phyloP scores from a whole-genome alignment of 2,888 invertebrate genomes.

The Norana najaformis region DNA sequence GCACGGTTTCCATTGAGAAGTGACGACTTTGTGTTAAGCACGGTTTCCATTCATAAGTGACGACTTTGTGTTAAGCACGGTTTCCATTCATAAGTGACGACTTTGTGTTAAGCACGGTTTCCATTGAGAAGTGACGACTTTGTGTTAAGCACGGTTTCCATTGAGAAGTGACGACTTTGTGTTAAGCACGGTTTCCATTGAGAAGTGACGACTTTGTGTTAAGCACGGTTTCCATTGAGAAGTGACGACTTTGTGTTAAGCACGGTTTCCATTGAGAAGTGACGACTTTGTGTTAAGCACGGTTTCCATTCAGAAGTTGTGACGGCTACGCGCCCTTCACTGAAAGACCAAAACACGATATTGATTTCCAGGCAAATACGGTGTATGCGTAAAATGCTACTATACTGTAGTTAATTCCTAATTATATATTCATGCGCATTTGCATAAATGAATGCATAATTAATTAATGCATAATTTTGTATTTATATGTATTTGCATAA shows the following conservation, averaged over 20 bases:
- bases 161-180: background rate
- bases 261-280: background rate
- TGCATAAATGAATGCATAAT: too few relatives aligned
- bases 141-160: background rate
- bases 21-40: background rate
- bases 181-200: background rate
- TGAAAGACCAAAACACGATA: background rate
- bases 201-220: too few relatives aligned
- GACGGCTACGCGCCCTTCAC: background rate
- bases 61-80: background rate
- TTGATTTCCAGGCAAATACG: background rate
- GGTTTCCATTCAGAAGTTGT: background rate
- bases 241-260: too few relatives aligned
- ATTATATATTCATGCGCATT: background rate
- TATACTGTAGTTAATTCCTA: too few relatives aligned
- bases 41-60: background rate
- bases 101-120: background rate
- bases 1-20: background rate
- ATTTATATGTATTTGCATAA: too few relatives aligned
- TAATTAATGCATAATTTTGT: too few relatives aligned
- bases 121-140: background rate
- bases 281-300: background rate
- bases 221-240: background rate
- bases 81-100: background rate
- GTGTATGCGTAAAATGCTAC: too few relatives aligned